Conservation (phyloP, 2,113 vertebrate genomes). For the Melanerpes aurifrons region DNA sequence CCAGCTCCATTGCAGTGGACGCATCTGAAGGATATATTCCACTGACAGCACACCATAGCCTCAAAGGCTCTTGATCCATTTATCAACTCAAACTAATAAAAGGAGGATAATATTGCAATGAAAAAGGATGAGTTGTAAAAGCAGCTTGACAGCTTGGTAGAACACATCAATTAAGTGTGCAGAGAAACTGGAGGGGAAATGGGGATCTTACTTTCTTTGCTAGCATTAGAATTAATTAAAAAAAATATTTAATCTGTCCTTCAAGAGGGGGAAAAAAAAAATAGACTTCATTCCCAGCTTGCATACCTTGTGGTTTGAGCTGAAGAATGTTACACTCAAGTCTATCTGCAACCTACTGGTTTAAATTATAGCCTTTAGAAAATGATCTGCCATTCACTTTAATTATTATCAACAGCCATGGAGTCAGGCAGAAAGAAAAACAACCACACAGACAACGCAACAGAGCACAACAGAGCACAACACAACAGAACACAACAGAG, state of each 20-base stretch:
- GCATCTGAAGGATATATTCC: slow-evolving; percentile 57
- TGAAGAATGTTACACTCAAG: slow-evolving; percentile 47
- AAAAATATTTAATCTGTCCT: slow-evolving; percentile 58
- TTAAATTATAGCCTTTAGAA: slow-evolving; percentile 68
- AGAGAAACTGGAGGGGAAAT: slow-evolving; percentile 29
- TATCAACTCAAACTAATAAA: slow-evolving; percentile 74
- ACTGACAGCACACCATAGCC: slow-evolving; percentile 49
- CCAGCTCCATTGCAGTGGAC: slow-evolving; percentile 38
- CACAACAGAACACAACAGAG: too few species aligned
- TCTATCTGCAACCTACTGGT: slow-evolving; percentile 58
- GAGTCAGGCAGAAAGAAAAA: neutral
- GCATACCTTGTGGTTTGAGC: slow-evolving; percentile 62
- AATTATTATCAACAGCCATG: slow-evolving; percentile 63
- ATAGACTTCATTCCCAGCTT: slow-evolving; percentile 48
- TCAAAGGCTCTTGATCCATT: slow-evolving; percentile 60
- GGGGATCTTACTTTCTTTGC: slow-evolving; percentile 49
- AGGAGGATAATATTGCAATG: slow-evolving; percentile 65
- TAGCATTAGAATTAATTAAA: slow-evolving; percentile 57
- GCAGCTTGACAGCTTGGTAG: slow-evolving; percentile 50
- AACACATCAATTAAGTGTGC: slow-evolving; percentile 44
- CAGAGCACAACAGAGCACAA: too few species aligned
- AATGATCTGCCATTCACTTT: slow-evolving; percentile 59
- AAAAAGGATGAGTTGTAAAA: slow-evolving; percentile 61
- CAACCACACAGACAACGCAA: too few species aligned
- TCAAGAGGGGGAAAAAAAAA: slow-evolving; percentile 40